A percentile compares a stretch with the other conserved stretches of the same genome.
These are phyloP conservation scores for Halcyon senegalensis DNA, from an alignment of 2,113 vertebrate genomes.

Conservation along the genomic window DNA sequence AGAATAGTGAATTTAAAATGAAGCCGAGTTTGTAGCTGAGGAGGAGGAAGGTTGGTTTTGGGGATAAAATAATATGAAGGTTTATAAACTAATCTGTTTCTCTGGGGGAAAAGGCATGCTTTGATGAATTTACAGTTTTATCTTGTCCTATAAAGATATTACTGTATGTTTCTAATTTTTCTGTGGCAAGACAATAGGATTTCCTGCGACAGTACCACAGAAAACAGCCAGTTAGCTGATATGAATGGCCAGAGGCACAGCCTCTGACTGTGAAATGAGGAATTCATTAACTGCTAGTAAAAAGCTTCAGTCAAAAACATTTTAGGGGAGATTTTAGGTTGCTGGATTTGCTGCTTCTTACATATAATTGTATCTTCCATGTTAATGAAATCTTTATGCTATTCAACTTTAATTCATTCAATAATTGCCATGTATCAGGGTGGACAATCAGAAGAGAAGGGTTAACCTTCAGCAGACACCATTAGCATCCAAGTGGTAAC, in stretches of 20 bases:
- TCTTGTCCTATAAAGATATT: neutral
- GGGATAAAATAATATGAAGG: neutral
- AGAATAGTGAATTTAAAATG: neutral
- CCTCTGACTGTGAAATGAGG: neutral
- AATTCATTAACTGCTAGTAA: neutral
- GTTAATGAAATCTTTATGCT: neutral
- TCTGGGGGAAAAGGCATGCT: neutral
- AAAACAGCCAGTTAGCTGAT: neutral
- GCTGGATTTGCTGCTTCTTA: neutral
- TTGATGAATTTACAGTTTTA: neutral
- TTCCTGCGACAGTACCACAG: neutral
- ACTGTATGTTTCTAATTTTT: neutral
- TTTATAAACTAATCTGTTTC: neutral
- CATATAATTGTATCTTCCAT: neutral
- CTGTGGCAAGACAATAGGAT: neutral
- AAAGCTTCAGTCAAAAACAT: neutral
- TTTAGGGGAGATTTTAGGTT: neutral
- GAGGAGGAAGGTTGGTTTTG: neutral
- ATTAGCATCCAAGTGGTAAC: neutral
- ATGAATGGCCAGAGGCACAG: neutral
- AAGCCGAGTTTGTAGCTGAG: neutral
- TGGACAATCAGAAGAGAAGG: neutral
- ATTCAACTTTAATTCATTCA: neutral
- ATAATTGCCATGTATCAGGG: neutral
- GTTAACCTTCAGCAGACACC: neutral